phyloP scores from a whole-genome alignment of 1,140 invertebrate species.

The Lineus longissimus region DNA sequence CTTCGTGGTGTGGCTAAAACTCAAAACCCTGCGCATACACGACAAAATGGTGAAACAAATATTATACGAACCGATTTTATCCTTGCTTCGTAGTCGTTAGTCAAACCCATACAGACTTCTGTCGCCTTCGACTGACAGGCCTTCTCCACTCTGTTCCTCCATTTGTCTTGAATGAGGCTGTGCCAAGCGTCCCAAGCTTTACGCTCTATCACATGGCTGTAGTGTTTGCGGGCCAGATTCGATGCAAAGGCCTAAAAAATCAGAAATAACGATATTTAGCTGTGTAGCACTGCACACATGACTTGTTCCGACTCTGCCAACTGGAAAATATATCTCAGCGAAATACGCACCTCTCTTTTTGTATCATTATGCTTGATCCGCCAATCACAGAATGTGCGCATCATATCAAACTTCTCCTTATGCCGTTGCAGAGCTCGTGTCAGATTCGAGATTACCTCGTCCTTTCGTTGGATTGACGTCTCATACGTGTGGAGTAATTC shows the following conservation, averaged over 20 bases:
- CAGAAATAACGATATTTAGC: background rate
- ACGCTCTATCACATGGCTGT: constrained; percentile 28
- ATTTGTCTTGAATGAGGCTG: constrained; percentile 37
- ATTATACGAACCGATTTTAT: constrained; percentile 34
- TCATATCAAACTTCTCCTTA: constrained; percentile 37
- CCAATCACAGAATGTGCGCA: constrained; percentile 44
- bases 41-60: background rate
- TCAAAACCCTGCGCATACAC: too few relatives aligned
- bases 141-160: constrained; percentile 42
- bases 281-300: background rate
- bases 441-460: constrained; percentile 46
- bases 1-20: too few relatives aligned
- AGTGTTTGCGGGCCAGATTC: constrained; percentile 35
- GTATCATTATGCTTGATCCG: constrained; percentile 37
- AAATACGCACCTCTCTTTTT: constrained; percentile 37
- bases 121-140: constrained; percentile 51
- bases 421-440: constrained; percentile 46
- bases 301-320: background rate
- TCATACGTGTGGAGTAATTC: constrained; percentile 47
- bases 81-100: constrained; percentile 47
- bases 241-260: constrained; percentile 33
- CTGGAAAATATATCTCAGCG: background rate
- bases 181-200: constrained; percentile 45
- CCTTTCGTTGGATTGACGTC: constrained; percentile 44
- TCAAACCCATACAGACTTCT: constrained; percentile 48